phyloP scores from a whole-genome alignment of 2,888 invertebrate species.

The Hoplodrina ambigua region DNA sequence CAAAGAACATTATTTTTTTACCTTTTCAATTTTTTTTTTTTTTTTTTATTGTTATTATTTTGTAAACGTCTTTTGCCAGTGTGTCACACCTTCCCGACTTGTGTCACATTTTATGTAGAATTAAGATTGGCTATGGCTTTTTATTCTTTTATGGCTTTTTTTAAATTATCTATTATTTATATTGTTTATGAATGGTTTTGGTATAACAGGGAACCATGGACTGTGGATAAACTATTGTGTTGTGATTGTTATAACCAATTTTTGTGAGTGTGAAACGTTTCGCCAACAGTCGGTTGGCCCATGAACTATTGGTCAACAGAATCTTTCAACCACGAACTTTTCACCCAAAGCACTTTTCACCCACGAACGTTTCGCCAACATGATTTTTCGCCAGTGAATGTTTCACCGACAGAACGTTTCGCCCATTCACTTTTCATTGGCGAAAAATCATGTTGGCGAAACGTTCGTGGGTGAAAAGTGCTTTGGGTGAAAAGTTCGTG shows the following conservation, averaged over 20 bases:
- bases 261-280: slow-evolving; percentile 6
- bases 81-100: slow-evolving; percentile 91
- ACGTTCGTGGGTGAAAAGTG: no score
- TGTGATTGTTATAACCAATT: background rate
- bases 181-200: slow-evolving; percentile 24
- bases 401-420: no score
- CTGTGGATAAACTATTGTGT: slow-evolving; percentile 1
- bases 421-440: no score
- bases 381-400: no score
- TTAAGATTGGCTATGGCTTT: slow-evolving; percentile 45
- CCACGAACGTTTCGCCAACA: no score
- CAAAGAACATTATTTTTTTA: slow-evolving; percentile 59
- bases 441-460: no score
- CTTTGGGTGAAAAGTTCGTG: no score
- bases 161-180: slow-evolving; percentile 16
- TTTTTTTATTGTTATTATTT: slow-evolving; percentile 50
- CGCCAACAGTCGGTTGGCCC: no score
- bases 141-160: slow-evolving; percentile 32
- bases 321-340: no score
- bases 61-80: slow-evolving; percentile 68
- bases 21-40: slow-evolving; percentile 50
- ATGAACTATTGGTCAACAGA: no score
- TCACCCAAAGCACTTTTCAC: no score
- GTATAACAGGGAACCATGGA: background rate
- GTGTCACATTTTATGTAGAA: slow-evolving; percentile 83